These are phyloP conservation scores for Pomatostomus ruficeps DNA, from an alignment of 2,113 vertebrate species.

Conservation along the genomic window DNA sequence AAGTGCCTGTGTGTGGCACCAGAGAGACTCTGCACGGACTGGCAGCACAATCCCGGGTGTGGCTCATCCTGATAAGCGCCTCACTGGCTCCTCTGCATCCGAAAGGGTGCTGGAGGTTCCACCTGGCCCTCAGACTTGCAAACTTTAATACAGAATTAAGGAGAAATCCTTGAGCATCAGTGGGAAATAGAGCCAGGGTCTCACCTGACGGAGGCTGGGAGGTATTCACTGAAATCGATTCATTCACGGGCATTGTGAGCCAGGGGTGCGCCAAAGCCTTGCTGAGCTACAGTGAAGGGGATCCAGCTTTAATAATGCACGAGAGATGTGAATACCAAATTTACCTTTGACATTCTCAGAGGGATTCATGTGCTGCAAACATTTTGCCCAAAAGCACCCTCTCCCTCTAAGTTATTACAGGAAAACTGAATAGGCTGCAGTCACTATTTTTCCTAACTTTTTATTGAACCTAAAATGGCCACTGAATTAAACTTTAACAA, in stretches of 20 bases:
- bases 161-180: background rate
- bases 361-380: background rate
- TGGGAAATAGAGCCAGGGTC: background rate
- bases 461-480: slow-evolving; percentile 25
- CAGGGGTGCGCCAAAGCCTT: background rate
- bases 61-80: background rate
- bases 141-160: background rate
- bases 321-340: background rate
- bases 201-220: background rate
- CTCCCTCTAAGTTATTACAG: background rate
- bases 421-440: slow-evolving; percentile 13
- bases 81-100: background rate
- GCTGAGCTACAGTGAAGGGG: background rate
- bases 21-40: background rate
- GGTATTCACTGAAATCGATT: background rate
- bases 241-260: background rate
- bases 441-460: slow-evolving; percentile 34
- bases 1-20: background rate
- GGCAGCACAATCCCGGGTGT: background rate
- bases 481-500: slow-evolving; percentile 65
- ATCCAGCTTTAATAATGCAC: background rate
- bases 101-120: background rate
- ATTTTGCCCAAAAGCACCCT: background rate
- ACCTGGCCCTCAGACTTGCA: background rate
- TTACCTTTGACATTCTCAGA: background rate